These are phyloP conservation scores for Petrophora chlorosata DNA, from an alignment of 2,888 invertebrate genomes.

Conservation along the genomic window DNA sequence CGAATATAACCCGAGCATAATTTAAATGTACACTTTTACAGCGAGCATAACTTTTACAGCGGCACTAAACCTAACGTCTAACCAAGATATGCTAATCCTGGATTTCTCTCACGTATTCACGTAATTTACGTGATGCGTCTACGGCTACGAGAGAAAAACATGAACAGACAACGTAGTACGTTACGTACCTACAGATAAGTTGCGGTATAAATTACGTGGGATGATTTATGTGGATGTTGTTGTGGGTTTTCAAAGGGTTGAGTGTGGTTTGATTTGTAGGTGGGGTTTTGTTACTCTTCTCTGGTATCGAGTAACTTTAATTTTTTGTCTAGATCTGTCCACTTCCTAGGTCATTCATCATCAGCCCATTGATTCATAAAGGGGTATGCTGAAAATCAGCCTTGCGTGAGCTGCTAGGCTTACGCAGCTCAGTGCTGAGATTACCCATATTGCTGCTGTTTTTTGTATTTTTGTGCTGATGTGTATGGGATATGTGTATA, in stretches of 20 bases:
- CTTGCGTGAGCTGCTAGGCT: no score
- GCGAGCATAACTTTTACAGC: slow-evolving; percentile 6
- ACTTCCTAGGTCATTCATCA: no score
- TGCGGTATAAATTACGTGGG: slow-evolving; percentile 8
- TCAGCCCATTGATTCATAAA: no score
- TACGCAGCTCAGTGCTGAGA: no score
- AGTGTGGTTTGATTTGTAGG: no score
- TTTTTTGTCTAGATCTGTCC: no score
- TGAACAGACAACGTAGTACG: slow-evolving; percentile 21
- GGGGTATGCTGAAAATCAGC: no score
- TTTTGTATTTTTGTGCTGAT: no score
- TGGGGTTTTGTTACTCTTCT: no score
- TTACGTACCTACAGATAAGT: slow-evolving; percentile 15
- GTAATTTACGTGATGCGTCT: slow-evolving; percentile 30
- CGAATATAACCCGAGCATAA: neutral
- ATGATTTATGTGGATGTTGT: slow-evolving; percentile 12
- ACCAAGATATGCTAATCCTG: slow-evolving; percentile 18
- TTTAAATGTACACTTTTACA: slow-evolving; percentile 5
- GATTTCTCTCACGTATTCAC: slow-evolving; percentile 25
- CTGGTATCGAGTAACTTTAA: no score
- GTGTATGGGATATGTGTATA: no score
- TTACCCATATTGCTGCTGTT: no score
- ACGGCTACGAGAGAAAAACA: slow-evolving; percentile 24
- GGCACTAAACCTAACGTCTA: slow-evolving; percentile 7
- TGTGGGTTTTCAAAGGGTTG: neutral